phyloP scores from a whole-genome alignment of 2,797 vertebrate genomes.

The Melanogrammus aeglefinus region DNA sequence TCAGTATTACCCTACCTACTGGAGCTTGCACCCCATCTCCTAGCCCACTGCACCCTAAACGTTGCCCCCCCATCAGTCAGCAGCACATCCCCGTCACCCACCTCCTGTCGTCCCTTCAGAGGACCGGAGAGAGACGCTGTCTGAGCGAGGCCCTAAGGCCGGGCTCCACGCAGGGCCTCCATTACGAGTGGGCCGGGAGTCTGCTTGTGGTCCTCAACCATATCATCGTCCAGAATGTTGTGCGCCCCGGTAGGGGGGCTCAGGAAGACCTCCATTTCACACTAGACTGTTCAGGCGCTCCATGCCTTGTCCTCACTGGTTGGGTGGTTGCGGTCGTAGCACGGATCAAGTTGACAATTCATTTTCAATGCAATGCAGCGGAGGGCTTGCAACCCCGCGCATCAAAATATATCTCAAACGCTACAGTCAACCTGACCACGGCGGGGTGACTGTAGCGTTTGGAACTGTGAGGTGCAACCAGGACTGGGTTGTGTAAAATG shows the following conservation, averaged over 20 bases:
- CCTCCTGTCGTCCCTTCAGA: too few relatives aligned
- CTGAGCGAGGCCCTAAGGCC: conserved; percentile 36
- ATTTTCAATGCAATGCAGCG: not conserved
- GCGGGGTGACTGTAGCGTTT: too few relatives aligned
- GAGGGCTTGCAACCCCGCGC: not conserved
- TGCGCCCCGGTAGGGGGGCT: conserved; percentile 17
- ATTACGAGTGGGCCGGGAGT: conserved; percentile 63
- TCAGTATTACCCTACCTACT: too few relatives aligned
- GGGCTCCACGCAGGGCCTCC: conserved; percentile 52
- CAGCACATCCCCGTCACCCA: conserved; percentile 6
- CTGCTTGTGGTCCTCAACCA: conserved; percentile 50
- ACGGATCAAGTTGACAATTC: not conserved
- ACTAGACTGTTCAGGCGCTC: not conserved
- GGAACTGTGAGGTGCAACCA: too few relatives aligned
- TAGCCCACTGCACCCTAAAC: conserved; percentile 25
- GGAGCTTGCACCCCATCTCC: too few relatives aligned
- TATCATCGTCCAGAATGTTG: conserved; percentile 43
- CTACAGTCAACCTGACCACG: too few relatives aligned
- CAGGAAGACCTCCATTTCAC: not conserved
- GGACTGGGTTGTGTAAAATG: too few relatives aligned
- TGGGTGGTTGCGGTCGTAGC: too few relatives aligned
- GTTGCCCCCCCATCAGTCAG: conserved; percentile 51
- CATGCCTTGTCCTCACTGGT: not conserved
- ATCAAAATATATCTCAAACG: too few relatives aligned
- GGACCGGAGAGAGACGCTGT: too few relatives aligned